These are phyloP conservation scores for Ictalurus punctatus DNA, from an alignment of 2,113 vertebrate species.

Conservation along the genomic window DNA sequence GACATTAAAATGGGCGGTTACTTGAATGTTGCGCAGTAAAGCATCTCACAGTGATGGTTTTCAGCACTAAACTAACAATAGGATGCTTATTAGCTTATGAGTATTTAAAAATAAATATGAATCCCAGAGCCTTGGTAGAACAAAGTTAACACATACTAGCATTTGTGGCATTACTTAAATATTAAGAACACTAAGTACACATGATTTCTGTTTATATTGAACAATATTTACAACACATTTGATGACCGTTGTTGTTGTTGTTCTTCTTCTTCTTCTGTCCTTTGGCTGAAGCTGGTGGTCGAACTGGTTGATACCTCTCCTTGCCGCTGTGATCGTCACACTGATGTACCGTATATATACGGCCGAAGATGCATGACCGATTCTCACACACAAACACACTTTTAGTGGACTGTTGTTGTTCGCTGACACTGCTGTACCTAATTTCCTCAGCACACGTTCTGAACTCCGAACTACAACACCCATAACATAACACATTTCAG, in stretches of 20 bases:
- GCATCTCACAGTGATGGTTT: neutral
- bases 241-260: neutral
- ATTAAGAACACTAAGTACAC: neutral
- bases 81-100: neutral
- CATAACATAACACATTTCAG: slow-evolving; percentile 41
- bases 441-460: neutral
- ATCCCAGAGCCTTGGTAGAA: neutral
- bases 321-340: slow-evolving; percentile 77
- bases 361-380: slow-evolving; percentile 63
- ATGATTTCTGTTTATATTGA: neutral
- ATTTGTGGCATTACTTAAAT: neutral
- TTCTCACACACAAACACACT: neutral
- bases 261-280: neutral
- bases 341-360: slow-evolving; percentile 82
- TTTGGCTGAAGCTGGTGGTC: slow-evolving; percentile 77
- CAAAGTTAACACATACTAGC: neutral
- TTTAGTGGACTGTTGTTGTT: slow-evolving; percentile 13
- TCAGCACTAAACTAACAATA: neutral
- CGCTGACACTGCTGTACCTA: neutral
- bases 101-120: neutral
- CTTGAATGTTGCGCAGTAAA: neutral
- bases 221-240: neutral
- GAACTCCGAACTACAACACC: slow-evolving; percentile 43
- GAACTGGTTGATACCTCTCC: slow-evolving; percentile 81
- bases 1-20: neutral